Evolutionary conservation across 2,797 vertebrate genomes (phyloP), one percentile per base, ranked within the genome.

Genomic region (Rhinophrynus dorsalis): DNA sequence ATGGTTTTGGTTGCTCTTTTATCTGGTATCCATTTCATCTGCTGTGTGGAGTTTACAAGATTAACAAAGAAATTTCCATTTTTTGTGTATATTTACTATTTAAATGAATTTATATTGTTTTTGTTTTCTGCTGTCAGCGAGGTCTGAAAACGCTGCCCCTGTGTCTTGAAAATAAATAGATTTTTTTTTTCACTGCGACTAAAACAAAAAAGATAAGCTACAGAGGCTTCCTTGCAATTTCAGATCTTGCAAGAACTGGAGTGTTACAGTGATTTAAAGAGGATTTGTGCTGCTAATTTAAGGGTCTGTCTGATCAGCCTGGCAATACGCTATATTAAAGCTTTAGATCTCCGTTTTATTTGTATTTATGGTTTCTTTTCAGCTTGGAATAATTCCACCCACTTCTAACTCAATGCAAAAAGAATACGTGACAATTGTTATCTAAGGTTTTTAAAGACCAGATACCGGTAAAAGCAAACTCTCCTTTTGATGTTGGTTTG

Each of bases 21-120:
- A 2, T 17, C 42, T 50, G 52, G 6, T 35, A 29, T 15, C n/a
- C 12, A 2, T 24, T 7, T 44, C 12, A 40, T 24, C 10, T 30
- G 20, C 35, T 13, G 15, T 56, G 38, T 40, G 69, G 62, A 66
- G 69, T 73, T 73, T 59, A 66, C 62, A 73, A 44, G 52, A 54
- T 35, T 45, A 21, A 66, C 33, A 66, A 66, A 56, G 54, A 59
- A 35, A 29, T 57, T 38, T 27, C 6, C 10, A 30, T 15, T 18
- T 58, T 42, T 18, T 62, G 13, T 40, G 20, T 37, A 29, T 47
- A 13, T 37, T 56, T 55, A 54, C 30, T 47, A 69, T 62, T 61
- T 69, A 55, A 45, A 69, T 61, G 11, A 8, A 10, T 51, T 57
- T 45, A n/a, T 44, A 45, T 56, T 67, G 52, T 56, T 44, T 44